Base-by-base conservation (phyloP, 2,113 vertebrate genomes). In the Chaetodon trifascialis region DNA sequence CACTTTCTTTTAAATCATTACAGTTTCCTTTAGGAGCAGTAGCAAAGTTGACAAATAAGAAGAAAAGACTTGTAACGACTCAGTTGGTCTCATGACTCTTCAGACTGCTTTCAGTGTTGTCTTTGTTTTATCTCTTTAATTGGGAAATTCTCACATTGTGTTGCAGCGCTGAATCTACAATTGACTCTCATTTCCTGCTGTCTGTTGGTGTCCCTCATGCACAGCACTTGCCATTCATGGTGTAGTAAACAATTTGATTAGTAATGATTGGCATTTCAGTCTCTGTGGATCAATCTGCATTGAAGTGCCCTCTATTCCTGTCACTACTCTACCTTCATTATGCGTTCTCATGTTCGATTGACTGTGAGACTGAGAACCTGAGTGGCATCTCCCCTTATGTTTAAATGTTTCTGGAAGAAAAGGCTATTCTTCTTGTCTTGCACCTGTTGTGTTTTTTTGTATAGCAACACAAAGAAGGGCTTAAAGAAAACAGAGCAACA, bases 171-270 rank as follows among this genome's bases (percentile, higher is more conserved):
- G 36, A 59, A 80, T 65, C 74, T 59, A 54, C 52, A 73, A 74
- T 75, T 7, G 7, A 23, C 71, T 83, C 23, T 8, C 21, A 51
- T 38, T 76, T 49, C 75, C 63, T 55, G 67, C 19, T 38, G 59
- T 67, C 56, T 7, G 54, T 49, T 38, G 30, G 44, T n/a, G 36
- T 86, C 74, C 19, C 46, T 69, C 36, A 25, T 51, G 70, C 86
- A 73, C 64, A 84, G 59, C 75, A 40, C 34, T 85, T 79, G 23
- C 73, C 75, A 76, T 81, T 73, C 72, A 77, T 76, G 73, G 34
- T 62, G 88, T 72, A 47, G 84, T 85, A 88, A 92, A 91, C 88
- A 88, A 73, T 91, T 83, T 87, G 82, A 94, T 93, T 90, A 89
- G 86, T 63, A 66, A 69, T 76, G 72, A 90, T 90, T 89, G 87